Evolutionary conservation across 2,113 vertebrate species (phyloP).

Genomic region (Tauraco erythrolophus): DNA sequence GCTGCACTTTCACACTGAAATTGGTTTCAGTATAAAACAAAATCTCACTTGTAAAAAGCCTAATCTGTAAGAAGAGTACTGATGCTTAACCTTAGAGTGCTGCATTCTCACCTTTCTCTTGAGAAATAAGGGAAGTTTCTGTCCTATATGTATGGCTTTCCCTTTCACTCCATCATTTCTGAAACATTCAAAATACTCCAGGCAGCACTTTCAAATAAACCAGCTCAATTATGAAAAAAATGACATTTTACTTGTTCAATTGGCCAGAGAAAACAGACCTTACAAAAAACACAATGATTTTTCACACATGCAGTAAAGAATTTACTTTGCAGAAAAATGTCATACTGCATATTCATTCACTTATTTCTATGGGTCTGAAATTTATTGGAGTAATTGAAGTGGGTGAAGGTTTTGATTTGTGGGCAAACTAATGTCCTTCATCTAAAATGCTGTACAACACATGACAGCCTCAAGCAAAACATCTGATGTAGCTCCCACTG

Average conservation of each 20-base stretch:
- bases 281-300: not conserved
- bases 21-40: not conserved
- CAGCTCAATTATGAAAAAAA: not conserved
- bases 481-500: not conserved
- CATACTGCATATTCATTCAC: not conserved
- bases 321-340: not conserved
- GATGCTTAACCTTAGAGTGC: not conserved
- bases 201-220: not conserved
- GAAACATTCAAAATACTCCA: not conserved
- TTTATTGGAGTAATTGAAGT: not conserved
- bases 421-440: not conserved
- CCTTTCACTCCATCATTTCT: not conserved
- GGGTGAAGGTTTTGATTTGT: not conserved
- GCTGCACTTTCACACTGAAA: slow-evolving; percentile 33
- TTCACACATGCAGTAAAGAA: not conserved
- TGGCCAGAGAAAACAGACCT: not conserved
- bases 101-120: not conserved
- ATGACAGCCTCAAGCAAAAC: not conserved
- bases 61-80: not conserved
- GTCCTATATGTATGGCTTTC: not conserved
- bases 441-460: not conserved
- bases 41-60: slow-evolving; percentile 11
- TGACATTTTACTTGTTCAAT: not conserved
- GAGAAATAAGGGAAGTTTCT: not conserved
- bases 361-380: not conserved